phyloP scores from a whole-genome alignment of 2,113 vertebrate species.

The Dasyornis broadbenti region DNA sequence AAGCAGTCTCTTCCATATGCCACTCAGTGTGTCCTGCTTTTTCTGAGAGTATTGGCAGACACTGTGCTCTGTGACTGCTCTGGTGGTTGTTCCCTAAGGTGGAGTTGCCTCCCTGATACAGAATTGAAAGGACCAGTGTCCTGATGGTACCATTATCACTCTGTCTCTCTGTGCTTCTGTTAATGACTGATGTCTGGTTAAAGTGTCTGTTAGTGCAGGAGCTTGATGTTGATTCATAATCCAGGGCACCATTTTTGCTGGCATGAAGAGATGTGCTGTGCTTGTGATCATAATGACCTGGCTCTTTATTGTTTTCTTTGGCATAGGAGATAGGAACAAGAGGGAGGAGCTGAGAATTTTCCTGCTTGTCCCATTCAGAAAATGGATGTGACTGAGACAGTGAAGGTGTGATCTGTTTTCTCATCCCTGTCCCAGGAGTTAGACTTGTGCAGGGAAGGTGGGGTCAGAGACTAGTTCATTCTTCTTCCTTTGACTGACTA shows the following conservation, averaged over 20 bases:
- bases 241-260: background rate
- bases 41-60: background rate
- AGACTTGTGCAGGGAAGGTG: background rate
- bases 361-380: background rate
- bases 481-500: background rate
- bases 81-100: background rate
- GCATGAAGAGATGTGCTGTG: background rate
- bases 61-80: background rate
- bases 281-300: background rate
- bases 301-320: background rate
- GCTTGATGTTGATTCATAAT: background rate
- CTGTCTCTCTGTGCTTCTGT: background rate
- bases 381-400: background rate
- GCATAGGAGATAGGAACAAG: background rate
- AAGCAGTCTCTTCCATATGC: background rate
- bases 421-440: background rate
- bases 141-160: background rate
- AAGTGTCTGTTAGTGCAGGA: background rate
- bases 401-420: background rate
- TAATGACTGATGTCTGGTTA: background rate
- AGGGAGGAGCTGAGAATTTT: background rate
- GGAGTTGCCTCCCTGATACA: background rate
- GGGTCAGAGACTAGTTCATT: background rate
- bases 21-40: background rate
- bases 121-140: background rate